These are phyloP conservation scores for Lamellibrachia luymesi DNA, from an alignment of 1,140 invertebrate species.

Conservation along the genomic window DNA sequence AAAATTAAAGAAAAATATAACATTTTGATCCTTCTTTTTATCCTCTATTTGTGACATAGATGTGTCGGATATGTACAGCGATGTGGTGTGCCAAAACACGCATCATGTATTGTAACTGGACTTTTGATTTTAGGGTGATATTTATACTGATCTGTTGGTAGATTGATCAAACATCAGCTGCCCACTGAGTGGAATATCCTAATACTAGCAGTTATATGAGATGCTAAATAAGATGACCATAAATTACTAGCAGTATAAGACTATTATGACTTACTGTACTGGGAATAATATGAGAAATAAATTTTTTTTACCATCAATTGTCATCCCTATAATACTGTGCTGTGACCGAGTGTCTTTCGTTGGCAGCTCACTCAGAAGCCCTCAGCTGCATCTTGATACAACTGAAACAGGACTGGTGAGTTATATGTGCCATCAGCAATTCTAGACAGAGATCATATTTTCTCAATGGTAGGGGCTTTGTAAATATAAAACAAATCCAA, in stretches of 20 bases:
- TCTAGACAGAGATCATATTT: background rate
- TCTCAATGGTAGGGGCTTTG: too few relatives aligned
- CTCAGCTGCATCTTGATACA: slow-evolving; percentile 85
- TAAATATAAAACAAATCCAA: too few relatives aligned
- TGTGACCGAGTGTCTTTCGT: background rate
- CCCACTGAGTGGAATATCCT: background rate
- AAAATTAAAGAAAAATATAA: too few relatives aligned
- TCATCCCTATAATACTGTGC: background rate
- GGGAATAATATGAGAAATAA: background rate
- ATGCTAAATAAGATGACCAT: background rate
- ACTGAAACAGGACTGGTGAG: slow-evolving; percentile 84
- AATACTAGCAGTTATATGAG: background rate
- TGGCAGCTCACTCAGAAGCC: slow-evolving; percentile 82
- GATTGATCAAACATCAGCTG: too few relatives aligned
- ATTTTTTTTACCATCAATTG: background rate
- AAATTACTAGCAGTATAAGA: background rate
- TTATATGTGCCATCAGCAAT: slow-evolving; percentile 26
- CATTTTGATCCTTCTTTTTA: too few relatives aligned
- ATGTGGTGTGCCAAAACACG: too few relatives aligned
- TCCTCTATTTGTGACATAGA: too few relatives aligned
- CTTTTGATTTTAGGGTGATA: too few relatives aligned
- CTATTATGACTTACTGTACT: background rate
- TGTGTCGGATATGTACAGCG: too few relatives aligned
- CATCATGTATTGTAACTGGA: too few relatives aligned
- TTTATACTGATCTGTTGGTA: too few relatives aligned